Percentiles rank a stretch among this genome's conserved stretches.
phyloP scores from a whole-genome alignment of 2,888 invertebrate species.

The Hedya salicella region DNA sequence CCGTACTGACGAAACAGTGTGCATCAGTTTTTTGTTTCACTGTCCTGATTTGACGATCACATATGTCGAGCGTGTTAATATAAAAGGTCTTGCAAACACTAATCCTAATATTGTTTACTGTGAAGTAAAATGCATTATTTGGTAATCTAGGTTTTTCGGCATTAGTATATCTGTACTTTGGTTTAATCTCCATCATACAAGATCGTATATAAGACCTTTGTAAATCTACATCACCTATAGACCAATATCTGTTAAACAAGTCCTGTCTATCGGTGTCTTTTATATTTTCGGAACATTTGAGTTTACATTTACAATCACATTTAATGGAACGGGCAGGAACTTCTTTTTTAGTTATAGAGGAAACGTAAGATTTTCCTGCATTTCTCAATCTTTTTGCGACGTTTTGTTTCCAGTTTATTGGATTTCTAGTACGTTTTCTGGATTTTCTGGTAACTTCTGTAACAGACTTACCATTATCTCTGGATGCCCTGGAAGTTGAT shows the following conservation, averaged over 20 bases:
- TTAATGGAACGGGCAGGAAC: no score
- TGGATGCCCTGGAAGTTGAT: no score
- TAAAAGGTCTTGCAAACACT: conserved; percentile 47
- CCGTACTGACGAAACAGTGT: conserved; percentile 32
- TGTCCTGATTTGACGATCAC: conserved; percentile 44
- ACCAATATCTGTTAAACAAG: not conserved
- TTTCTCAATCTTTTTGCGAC: no score
- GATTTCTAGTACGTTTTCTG: no score
- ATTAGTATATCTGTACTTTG: conserved; percentile 18
- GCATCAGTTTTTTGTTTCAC: conserved; percentile 44
- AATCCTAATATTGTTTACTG: conserved; percentile 26
- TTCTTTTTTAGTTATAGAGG: no score
- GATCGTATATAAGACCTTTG: conserved; percentile 17
- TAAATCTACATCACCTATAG: not conserved
- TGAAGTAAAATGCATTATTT: conserved; percentile 30
- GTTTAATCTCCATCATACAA: conserved; percentile 7
- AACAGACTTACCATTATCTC: no score
- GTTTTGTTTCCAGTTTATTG: no score
- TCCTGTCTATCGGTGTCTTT: not conserved
- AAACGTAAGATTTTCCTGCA: no score
- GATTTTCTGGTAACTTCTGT: no score
- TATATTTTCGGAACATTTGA: not conserved
- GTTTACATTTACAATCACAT: not conserved
- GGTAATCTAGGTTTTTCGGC: conserved; percentile 5
- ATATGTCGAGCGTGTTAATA: conserved; percentile 45